Conservation (phyloP, 1,140 invertebrate species). For the Hormaphis cornu region DNA sequence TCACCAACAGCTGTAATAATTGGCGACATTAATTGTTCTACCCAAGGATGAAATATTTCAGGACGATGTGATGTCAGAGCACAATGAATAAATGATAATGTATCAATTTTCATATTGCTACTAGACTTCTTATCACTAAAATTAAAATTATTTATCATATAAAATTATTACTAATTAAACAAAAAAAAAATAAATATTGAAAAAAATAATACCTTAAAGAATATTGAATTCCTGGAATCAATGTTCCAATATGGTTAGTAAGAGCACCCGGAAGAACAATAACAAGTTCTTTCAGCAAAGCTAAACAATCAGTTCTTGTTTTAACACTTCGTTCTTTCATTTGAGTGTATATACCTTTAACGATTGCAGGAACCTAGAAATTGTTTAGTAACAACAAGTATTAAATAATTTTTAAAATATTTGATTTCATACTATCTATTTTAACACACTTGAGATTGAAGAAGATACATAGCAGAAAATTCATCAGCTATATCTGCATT, state of each 20-base stretch:
- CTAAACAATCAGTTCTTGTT: slow-evolving; percentile 83
- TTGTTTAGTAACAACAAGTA: too few relatives aligned
- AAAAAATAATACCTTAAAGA: slow-evolving; percentile 56
- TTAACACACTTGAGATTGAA: slow-evolving; percentile 39
- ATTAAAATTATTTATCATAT: slow-evolving; percentile 28
- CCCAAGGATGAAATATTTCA: slow-evolving; percentile 67
- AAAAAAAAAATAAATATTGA: not conserved
- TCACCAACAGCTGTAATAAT: slow-evolving; percentile 83
- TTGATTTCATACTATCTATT: not conserved
- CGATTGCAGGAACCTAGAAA: slow-evolving; percentile 57
- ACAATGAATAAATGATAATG: slow-evolving; percentile 83
- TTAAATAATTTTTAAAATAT: not conserved
- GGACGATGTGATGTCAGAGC: slow-evolving; percentile 74
- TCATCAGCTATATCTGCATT: slow-evolving; percentile 70
- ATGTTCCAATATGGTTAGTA: slow-evolving; percentile 67
- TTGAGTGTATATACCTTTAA: slow-evolving; percentile 79
- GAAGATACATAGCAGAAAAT: slow-evolving; percentile 40
- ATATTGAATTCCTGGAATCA: slow-evolving; percentile 85
- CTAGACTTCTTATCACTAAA: slow-evolving; percentile 83
- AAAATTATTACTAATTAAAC: slow-evolving; percentile 10
- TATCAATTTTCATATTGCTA: slow-evolving; percentile 98
- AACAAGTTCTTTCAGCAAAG: slow-evolving; percentile 81
- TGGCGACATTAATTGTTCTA: slow-evolving; percentile 73
- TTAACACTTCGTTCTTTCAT: slow-evolving; percentile 92
- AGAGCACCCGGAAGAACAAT: slow-evolving; percentile 80